Base-by-base conservation (phyloP, 2,888 invertebrate species). In the Achlya flavicornis region DNA sequence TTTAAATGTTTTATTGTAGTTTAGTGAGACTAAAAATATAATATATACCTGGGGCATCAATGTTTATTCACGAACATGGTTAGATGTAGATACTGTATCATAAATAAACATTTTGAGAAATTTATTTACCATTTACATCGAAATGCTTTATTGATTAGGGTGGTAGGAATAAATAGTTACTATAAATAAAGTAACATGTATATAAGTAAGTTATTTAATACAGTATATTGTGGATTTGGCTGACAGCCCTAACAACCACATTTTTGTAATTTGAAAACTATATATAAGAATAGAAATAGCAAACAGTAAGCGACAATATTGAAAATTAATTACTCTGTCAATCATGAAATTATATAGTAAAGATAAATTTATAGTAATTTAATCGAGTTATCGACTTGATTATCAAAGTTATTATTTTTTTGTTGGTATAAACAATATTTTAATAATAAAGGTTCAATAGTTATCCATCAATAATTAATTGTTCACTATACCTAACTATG, bases 301-400 rank as follows among this genome's bases (percentile, higher is more conserved):
- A 16, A 1, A n/a, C 2, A 48, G 16, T 16, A 48, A 16, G 3
- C 12, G 16, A 48, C 7, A 48, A 48, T 14, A 14, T 11, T 46
- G 14, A 46, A 14, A 0, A 1, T 46, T 48, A 48, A 48, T 48
- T 48, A 16, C 14, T 48, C 48, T 16, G 48, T 63, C 43, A 38
- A 46, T 14, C 63, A 58, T 59, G 14, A 38, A 57, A 65, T 57
- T 53, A 41, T 33, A n/a, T 46, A 26, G 63, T 60, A 43, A 63
- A 32, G 58, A 38, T 19, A 61, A 63, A 65, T 61, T 48, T 57
- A 46, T 38, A 53, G 61, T 61, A 59, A 57, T 60, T 63, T 61
- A 4, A 61, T 3, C 43, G 62, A 60, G 62, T 62, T 63, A 62
- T 64, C 62, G 59, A 63, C 61, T 61, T 58, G n/a, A 63, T 65